phyloP scores from a whole-genome alignment of 2,888 invertebrate genomes.

The Polyommatus iphigenia region DNA sequence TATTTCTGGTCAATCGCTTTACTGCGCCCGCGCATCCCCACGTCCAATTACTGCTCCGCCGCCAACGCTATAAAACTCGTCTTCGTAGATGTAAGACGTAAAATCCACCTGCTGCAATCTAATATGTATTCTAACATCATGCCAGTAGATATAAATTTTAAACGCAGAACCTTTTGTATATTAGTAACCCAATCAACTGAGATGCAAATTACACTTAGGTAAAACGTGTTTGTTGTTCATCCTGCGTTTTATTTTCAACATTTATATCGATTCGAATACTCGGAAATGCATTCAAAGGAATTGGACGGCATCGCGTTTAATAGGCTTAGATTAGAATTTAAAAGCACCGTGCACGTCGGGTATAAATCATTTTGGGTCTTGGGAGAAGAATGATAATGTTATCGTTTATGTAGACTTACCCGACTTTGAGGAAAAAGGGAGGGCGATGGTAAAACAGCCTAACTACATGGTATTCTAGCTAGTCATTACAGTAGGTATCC shows the following conservation, averaged over 20 bases:
- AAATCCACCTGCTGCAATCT: constrained; percentile 37
- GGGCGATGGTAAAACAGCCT: background rate
- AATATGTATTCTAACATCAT: constrained; percentile 42
- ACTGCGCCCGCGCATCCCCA: constrained; percentile 78
- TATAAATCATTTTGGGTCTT: constrained; percentile 63
- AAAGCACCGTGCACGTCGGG: constrained; percentile 62
- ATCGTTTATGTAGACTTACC: background rate
- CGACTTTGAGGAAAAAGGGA: background rate
- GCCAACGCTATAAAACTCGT: constrained; percentile 71
- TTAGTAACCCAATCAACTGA: constrained; percentile 43
- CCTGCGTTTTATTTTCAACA: constrained; percentile 77
- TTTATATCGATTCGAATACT: constrained; percentile 76
- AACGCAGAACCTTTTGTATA: constrained; percentile 30
- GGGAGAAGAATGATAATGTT: constrained; percentile 34
- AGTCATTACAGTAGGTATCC: background rate
- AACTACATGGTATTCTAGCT: background rate
- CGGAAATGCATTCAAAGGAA: constrained; percentile 78
- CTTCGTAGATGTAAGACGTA: constrained; percentile 47
- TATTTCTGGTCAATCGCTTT: constrained; percentile 80
- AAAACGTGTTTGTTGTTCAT: constrained; percentile 77
- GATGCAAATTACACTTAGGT: constrained; percentile 78
- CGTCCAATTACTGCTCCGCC: constrained; percentile 78
- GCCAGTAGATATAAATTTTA: constrained; percentile 37
- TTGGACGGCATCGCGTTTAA: constrained; percentile 74
- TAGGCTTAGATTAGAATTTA: constrained; percentile 78